Evolutionary conservation across 1,140 invertebrate genomes (phyloP).

Genomic region (Ceratina calcarata): DNA sequence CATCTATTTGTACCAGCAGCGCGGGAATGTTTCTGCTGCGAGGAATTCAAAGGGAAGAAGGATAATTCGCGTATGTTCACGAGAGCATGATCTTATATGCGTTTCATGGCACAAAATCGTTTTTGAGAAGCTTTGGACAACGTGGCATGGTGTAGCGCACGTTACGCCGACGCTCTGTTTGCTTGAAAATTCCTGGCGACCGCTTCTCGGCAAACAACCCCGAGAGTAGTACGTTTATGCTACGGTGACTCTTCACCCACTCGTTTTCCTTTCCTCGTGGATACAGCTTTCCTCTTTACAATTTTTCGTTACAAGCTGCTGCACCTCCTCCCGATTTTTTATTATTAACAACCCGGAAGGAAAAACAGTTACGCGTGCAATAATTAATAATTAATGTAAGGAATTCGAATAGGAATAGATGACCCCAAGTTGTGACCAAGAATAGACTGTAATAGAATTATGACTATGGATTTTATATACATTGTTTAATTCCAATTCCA

Average conservation of each 20-base stretch:
- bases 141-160: no score
- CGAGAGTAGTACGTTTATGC: conserved; percentile 6
- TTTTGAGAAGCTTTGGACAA: conserved; percentile 3
- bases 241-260: neutral
- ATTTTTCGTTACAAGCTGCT: conserved; percentile 31
- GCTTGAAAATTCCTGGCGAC: conserved; percentile 4
- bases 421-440: no score
- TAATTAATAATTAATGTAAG: no score
- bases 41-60: neutral
- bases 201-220: conserved; percentile 25
- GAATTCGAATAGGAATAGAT: no score
- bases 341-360: neutral
- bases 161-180: conserved; percentile 7
- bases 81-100: conserved; percentile 9
- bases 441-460: no score
- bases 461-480: no score
- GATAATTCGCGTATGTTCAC: conserved; percentile 7
- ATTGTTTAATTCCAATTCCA: no score
- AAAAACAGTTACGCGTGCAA: no score
- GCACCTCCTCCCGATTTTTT: conserved; percentile 15
- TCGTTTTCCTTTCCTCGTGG: neutral
- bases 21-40: neutral
- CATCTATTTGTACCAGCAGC: neutral
- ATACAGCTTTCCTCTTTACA: conserved; percentile 4
- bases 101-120: conserved; percentile 3